phyloP scores from a whole-genome alignment of 2,797 vertebrate genomes.

The Florisuga fusca region DNA sequence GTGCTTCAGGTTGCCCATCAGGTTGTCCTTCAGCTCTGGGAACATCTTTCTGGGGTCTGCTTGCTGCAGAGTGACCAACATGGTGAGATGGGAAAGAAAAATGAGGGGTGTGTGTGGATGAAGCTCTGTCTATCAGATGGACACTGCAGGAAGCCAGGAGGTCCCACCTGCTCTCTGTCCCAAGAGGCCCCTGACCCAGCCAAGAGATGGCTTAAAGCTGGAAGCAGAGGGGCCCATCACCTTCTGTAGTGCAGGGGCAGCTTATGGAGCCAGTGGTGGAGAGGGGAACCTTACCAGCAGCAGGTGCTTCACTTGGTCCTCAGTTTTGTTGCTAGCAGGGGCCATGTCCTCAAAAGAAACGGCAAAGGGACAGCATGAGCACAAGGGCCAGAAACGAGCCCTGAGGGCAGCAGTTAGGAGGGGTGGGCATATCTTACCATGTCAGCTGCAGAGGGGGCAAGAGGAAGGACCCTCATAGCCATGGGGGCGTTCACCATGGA shows the following conservation, averaged over 20 bases:
- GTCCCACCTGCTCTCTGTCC: neutral
- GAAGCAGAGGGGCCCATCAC: neutral
- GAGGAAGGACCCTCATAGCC: constrained; percentile 43
- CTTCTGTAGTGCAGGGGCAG: neutral
- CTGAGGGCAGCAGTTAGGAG: neutral
- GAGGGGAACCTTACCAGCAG: constrained; percentile 78
- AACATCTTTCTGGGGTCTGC: constrained; percentile 73
- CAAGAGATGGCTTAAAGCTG: neutral
- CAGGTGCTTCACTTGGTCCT: constrained; percentile 86
- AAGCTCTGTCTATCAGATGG: neutral
- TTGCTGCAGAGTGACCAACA: constrained; percentile 41
- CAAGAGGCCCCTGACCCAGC: neutral
- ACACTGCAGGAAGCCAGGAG: neutral
- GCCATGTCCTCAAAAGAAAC: constrained; percentile 20
- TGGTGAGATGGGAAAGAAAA: neutral
- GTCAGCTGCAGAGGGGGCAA: neutral
- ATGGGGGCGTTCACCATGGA: constrained; percentile 76
- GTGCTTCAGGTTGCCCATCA: constrained; percentile 81
- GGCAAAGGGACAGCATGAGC: neutral
- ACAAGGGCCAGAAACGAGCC: fast-evolving
- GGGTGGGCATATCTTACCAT: neutral
- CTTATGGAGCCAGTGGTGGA: fast-evolving
- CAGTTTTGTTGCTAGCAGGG: constrained; percentile 77
- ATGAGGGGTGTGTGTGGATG: fast-evolving
- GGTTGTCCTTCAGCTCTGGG: constrained; percentile 82